Conservation (phyloP, 2,797 vertebrate genomes). For the Tangara arthus region DNA sequence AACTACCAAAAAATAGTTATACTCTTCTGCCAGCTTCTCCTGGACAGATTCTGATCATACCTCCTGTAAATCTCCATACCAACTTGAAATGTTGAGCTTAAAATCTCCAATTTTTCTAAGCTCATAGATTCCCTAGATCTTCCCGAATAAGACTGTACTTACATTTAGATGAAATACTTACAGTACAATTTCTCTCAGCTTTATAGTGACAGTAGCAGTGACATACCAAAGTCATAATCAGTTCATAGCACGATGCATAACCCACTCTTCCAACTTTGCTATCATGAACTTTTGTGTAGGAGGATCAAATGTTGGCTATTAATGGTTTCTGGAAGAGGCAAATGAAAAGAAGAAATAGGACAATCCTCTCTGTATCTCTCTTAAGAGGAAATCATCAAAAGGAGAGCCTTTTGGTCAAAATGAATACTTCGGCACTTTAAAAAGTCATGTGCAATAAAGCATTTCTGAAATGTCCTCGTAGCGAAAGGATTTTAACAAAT, state of each 20-base stretch:
- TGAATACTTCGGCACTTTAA: constrained; percentile 64
- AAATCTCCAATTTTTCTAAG: background rate
- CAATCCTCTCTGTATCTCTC: constrained; percentile 50
- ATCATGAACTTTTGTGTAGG: constrained; percentile 62
- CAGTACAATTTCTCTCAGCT: constrained; percentile 11
- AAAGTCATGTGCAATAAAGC: constrained; percentile 68
- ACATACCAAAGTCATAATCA: constrained; percentile 49
- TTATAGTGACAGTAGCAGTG: constrained; percentile 40
- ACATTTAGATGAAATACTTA: background rate
- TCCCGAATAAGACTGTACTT: background rate
- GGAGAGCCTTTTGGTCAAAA: constrained; percentile 68
- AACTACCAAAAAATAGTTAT: background rate
- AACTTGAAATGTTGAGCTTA: background rate
- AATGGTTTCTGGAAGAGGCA: constrained; percentile 50
- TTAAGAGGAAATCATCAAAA: constrained; percentile 64
- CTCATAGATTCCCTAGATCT: background rate
- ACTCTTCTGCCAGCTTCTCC: background rate
- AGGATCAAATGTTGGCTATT: constrained; percentile 54
- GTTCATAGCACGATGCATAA: constrained; percentile 25
- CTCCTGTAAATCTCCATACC: background rate
- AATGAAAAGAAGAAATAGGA: constrained; percentile 61
- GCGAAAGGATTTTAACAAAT: constrained; percentile 75
- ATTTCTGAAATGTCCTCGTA: constrained; percentile 75
- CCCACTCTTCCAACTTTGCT: constrained; percentile 37
- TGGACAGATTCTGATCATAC: background rate